phyloP scores from a whole-genome alignment of 2,797 vertebrate genomes.

The Microctenopoma lineatum region DNA sequence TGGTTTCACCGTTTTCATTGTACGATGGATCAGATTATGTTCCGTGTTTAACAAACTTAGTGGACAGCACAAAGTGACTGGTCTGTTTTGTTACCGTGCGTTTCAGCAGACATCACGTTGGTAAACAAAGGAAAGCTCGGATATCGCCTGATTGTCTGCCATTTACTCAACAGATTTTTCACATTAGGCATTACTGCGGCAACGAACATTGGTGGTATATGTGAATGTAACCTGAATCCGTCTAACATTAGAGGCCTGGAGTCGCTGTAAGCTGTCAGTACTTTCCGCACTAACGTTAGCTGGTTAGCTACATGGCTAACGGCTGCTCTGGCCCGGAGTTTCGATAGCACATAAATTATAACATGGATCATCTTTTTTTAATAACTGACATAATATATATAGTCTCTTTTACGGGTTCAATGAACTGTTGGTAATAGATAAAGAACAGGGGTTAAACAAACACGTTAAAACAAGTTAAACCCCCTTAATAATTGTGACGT shows the following conservation, averaged over 20 bases:
- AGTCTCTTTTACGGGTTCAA: too few species aligned
- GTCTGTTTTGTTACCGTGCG: constrained; percentile 42
- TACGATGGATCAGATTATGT: not conserved
- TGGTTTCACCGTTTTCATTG: not conserved
- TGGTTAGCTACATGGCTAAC: constrained; percentile 65
- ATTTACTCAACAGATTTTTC: not conserved
- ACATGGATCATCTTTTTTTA: not conserved
- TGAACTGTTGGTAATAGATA: not conserved
- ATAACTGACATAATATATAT: accelerated
- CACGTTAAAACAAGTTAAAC: constrained; percentile 62
- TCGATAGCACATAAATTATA: accelerated
- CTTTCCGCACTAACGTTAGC: constrained; percentile 16
- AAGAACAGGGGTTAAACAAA: constrained; percentile 1
- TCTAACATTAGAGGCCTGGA: constrained; percentile 20
- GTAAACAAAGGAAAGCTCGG: constrained; percentile 56
- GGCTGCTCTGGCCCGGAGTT: constrained; percentile 39
- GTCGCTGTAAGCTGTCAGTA: constrained; percentile 25
- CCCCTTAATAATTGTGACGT: constrained; percentile 71
- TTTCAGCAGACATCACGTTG: constrained; percentile 3
- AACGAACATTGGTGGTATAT: accelerated
- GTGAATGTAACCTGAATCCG: not conserved
- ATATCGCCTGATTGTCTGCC: not conserved
- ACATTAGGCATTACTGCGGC: accelerated
- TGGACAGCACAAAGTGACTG: not conserved
- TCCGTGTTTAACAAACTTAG: not conserved